These are phyloP conservation scores for Arctopsyche grandis DNA, from an alignment of 1,140 invertebrate genomes.

Conservation along the genomic window DNA sequence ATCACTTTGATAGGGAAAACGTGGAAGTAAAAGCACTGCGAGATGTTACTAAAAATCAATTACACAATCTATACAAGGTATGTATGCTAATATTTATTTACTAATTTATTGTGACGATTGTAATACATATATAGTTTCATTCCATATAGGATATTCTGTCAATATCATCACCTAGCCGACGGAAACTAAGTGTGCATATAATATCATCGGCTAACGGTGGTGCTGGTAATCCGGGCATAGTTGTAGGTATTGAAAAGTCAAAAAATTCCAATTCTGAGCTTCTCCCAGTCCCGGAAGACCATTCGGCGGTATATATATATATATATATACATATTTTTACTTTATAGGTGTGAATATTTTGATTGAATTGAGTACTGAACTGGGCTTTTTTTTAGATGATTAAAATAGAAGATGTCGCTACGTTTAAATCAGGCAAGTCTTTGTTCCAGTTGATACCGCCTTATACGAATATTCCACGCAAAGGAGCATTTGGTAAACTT, in stretches of 20 bases:
- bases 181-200: constrained; percentile 78
- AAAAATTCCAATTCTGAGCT: not conserved
- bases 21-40: constrained; percentile 85
- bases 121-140: too few species aligned
- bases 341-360: too few species aligned
- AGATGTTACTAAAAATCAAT: constrained; percentile 81
- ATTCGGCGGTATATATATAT: too few species aligned
- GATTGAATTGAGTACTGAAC: too few species aligned
- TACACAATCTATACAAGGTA: constrained; percentile 78
- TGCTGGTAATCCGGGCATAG: constrained; percentile 59
- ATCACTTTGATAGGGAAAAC: constrained; percentile 90
- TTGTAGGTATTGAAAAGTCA: not conserved
- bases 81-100: too few species aligned
- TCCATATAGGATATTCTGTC: constrained; percentile 64
- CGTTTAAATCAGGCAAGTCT: constrained; percentile 59
- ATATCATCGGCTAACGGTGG: constrained; percentile 74
- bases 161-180: constrained; percentile 63
- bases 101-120: too few species aligned
- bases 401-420: constrained; percentile 59
- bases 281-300: constrained; percentile 32
- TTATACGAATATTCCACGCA: constrained; percentile 57
- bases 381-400: constrained; percentile 56
- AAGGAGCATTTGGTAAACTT: constrained; percentile 61
- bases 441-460: constrained; percentile 58
- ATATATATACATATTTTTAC: too few species aligned